Conservation (phyloP, 2,113 vertebrate species). For the Cichladusa arquata region DNA sequence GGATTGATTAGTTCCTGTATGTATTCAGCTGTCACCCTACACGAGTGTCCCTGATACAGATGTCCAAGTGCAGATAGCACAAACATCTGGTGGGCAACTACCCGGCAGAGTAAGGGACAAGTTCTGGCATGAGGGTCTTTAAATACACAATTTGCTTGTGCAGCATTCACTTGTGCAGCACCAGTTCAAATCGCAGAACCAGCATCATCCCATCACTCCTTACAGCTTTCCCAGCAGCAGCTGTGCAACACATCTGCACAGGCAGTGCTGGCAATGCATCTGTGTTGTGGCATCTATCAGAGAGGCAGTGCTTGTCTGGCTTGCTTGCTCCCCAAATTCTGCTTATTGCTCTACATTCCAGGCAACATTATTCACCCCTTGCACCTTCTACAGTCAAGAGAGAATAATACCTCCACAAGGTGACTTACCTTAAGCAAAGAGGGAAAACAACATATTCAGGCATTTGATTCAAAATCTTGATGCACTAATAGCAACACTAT, state of each 20-base stretch:
- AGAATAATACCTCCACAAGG: background rate
- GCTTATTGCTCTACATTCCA: background rate
- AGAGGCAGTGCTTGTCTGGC: background rate
- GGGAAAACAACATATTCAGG: background rate
- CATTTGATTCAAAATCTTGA: background rate
- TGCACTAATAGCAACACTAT: background rate
- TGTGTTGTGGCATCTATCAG: accelerated
- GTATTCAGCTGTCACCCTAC: background rate
- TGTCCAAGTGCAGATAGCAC: background rate
- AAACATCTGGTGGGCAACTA: background rate
- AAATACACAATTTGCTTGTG: background rate
- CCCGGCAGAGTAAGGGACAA: background rate
- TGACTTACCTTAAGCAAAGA: background rate
- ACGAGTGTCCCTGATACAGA: background rate
- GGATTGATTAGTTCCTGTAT: background rate
- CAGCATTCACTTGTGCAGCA: background rate
- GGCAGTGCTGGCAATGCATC: background rate
- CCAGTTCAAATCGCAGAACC: background rate
- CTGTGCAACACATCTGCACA: background rate
- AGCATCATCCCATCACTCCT: background rate
- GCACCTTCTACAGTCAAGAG: background rate
- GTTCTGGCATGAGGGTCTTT: background rate
- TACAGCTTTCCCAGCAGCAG: background rate
- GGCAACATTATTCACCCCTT: background rate
- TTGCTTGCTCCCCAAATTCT: background rate